Conservation (phyloP, 2,888 invertebrate species). For the Trachelus stipa region DNA sequence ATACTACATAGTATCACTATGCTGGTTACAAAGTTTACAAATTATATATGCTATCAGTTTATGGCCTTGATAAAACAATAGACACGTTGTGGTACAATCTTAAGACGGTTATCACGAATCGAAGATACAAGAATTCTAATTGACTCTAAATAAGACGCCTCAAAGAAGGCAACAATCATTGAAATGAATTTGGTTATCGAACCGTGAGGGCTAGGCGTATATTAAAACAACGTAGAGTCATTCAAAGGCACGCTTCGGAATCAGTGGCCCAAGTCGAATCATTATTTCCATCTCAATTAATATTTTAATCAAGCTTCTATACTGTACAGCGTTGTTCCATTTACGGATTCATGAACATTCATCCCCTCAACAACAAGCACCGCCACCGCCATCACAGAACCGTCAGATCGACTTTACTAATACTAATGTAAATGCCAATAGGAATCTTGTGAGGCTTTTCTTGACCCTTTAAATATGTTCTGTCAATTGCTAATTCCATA, state of each 20-base stretch:
- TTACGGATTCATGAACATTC: constrained; percentile 53
- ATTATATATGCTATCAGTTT: neutral
- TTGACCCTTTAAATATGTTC: neutral
- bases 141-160: neutral
- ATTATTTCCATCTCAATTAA: constrained; percentile 67
- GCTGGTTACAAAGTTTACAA: neutral
- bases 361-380: neutral
- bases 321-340: constrained; percentile 59
- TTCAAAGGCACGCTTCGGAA: constrained; percentile 19
- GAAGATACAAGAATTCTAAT: neutral
- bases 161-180: neutral
- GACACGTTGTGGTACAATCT: neutral
- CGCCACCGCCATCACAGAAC: neutral
- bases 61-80: too few species aligned
- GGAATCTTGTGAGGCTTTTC: neutral
- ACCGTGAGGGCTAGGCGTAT: constrained; percentile 3
- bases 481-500: neutral
- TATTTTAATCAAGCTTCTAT: constrained; percentile 64
- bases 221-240: constrained; percentile 20
- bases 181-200: neutral
- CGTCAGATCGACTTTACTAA: neutral
- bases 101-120: neutral
- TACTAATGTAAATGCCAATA: neutral
- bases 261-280: constrained; percentile 45
- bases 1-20: neutral